Conservation (phyloP, 2,888 invertebrate genomes). For the Acrocyrtus sp. region DNA sequence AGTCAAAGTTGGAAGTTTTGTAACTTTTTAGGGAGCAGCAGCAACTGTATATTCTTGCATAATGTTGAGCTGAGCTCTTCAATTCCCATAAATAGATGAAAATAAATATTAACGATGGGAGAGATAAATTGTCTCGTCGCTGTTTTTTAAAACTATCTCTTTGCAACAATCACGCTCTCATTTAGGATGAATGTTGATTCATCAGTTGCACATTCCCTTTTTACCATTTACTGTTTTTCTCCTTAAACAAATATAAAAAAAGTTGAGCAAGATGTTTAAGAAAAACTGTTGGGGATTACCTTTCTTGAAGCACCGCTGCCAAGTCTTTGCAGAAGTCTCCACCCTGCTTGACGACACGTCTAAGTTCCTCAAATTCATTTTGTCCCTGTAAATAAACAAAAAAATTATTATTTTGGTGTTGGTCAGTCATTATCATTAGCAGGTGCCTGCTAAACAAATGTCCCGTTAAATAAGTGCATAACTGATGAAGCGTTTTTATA, state of each 20-base stretch:
- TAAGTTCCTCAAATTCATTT: slow-evolving; percentile 92
- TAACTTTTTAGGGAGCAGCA: no score
- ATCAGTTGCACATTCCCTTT: background rate
- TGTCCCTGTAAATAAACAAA: slow-evolving; percentile 76
- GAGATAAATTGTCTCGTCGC: no score
- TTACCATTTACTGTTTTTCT: background rate
- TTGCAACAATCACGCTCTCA: background rate
- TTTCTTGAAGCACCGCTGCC: slow-evolving; percentile 87
- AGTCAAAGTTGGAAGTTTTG: no score
- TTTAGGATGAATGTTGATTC: background rate
- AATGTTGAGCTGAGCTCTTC: no score
- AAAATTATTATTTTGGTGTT: slow-evolving; percentile 3
- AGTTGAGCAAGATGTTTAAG: background rate
- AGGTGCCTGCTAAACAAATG: background rate
- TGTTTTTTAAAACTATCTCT: no score
- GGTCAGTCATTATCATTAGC: background rate
- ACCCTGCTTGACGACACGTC: slow-evolving; percentile 92
- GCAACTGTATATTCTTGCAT: no score
- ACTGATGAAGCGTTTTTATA: background rate
- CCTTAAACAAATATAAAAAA: background rate
- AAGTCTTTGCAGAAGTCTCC: slow-evolving; percentile 95
- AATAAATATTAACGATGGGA: no score
- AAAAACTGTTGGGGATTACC: slow-evolving; percentile 72
- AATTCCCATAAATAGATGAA: no score
- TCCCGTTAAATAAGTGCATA: background rate